Evolutionary conservation across 2,113 vertebrate genomes (phyloP).

Genomic region (Chloroceryle aenea): DNA sequence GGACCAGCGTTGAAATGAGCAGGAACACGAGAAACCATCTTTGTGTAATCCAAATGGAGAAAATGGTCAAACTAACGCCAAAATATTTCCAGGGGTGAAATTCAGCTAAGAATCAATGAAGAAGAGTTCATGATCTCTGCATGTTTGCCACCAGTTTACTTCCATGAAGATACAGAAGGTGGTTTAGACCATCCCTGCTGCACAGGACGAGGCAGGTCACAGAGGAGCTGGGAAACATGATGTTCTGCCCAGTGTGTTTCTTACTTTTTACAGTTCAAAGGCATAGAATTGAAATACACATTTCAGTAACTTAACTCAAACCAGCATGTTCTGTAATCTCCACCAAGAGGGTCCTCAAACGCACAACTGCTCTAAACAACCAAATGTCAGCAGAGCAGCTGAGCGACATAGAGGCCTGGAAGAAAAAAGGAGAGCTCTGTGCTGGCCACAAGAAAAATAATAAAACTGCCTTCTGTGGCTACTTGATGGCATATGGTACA

Average conservation of each 20-base stretch:
- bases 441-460: background rate
- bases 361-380: background rate
- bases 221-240: background rate
- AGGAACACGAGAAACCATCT: background rate
- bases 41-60: background rate
- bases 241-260: background rate
- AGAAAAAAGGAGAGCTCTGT: background rate
- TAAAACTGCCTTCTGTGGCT: background rate
- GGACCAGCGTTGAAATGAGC: background rate
- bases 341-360: background rate
- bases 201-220: background rate
- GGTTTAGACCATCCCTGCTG: background rate
- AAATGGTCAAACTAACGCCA: background rate
- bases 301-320: background rate
- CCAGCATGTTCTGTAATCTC: background rate
- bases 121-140: background rate
- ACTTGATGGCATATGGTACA: background rate
- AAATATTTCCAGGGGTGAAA: background rate
- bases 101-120: background rate
- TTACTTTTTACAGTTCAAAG: background rate
- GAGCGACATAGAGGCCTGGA: background rate
- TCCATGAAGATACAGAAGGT: background rate
- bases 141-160: background rate
- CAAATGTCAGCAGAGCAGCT: slow-evolving; percentile 10
- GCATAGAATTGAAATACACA: accelerated